Percentiles rank a stretch among this genome's conserved stretches.
Evolutionary conservation across 64 coral and sea anemone species (phyloP).

Genomic region (Porites lutea): DNA sequence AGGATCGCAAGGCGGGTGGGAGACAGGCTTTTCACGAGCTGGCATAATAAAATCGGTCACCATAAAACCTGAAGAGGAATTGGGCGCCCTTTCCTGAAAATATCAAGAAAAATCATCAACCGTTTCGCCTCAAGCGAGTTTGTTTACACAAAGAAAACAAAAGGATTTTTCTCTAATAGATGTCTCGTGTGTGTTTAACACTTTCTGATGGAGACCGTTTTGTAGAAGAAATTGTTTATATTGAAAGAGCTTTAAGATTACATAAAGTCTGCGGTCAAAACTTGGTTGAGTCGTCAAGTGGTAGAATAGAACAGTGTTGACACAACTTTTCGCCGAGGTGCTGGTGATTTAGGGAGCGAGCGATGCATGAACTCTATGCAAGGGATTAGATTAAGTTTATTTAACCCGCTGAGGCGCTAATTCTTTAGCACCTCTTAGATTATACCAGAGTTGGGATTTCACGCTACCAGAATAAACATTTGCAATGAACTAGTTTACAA

Average conservation of each 20-base stretch:
- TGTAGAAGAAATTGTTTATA: not conserved
- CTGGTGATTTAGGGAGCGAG: not conserved
- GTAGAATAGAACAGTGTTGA: not conserved
- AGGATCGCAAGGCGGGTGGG: constrained; percentile 78
- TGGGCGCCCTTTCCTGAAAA: constrained; percentile 49
- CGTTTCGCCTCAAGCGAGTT: constrained; percentile 23
- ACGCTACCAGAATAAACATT: not conserved
- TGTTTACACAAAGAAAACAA: constrained; percentile 34
- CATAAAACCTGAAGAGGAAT: constrained; percentile 28
- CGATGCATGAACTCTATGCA: not conserved
- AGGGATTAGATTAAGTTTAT: not conserved
- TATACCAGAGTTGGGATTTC: not conserved
- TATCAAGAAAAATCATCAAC: not conserved
- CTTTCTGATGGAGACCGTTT: not conserved
- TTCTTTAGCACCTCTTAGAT: not conserved
- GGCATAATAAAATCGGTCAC: constrained; percentile 80
- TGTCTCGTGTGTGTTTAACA: not conserved
- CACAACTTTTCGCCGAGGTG: not conserved
- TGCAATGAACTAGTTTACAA: not conserved
- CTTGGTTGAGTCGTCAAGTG: not conserved
- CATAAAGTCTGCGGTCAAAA: not conserved
- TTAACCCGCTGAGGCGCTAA: not conserved
- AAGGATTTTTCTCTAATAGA: not conserved
- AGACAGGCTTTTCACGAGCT: constrained; percentile 76
- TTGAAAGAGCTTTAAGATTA: not conserved